A percentile compares a stretch with the other conserved stretches of the same genome.
Evolutionary conservation across 1,140 invertebrate species (phyloP).

Genomic region (Nephila pilipes): DNA sequence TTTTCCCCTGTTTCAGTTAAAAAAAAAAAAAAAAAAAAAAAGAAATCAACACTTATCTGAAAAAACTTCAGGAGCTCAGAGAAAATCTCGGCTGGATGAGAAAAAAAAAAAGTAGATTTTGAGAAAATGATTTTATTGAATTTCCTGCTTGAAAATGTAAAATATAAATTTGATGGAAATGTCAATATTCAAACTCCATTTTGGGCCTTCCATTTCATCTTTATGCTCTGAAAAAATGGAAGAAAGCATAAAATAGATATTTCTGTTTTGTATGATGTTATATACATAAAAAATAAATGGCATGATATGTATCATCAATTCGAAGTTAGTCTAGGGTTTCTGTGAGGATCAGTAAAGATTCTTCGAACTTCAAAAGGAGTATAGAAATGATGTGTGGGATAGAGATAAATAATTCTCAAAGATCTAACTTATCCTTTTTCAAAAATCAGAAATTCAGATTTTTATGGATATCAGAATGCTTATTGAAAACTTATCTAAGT

Average conservation of each 20-base stretch:
- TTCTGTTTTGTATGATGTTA: not conserved
- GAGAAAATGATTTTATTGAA: not conserved
- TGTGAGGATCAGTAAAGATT: not conserved
- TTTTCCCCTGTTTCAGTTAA: too few relatives aligned
- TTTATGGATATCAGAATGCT: too few relatives aligned
- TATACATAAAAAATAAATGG: not conserved
- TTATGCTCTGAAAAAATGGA: not conserved
- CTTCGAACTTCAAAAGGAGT: not conserved
- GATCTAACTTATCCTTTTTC: too few relatives aligned
- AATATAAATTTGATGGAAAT: slow-evolving; percentile 46
- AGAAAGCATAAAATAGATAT: not conserved
- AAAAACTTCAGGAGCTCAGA: too few relatives aligned
- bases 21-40: too few relatives aligned
- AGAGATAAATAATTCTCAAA: too few relatives aligned
- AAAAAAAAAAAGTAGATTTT: too few relatives aligned
- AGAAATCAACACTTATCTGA: too few relatives aligned
- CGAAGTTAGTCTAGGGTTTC: not conserved
- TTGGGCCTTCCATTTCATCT: not conserved
- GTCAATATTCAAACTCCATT: not conserved
- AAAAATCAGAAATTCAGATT: too few relatives aligned
- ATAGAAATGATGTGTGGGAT: not conserved
- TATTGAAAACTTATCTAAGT: too few relatives aligned
- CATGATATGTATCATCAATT: not conserved
- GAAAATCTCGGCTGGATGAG: too few relatives aligned
- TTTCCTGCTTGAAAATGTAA: not conserved